phyloP scores from a whole-genome alignment of 2,888 invertebrate species.

The Philonicus albiceps region DNA sequence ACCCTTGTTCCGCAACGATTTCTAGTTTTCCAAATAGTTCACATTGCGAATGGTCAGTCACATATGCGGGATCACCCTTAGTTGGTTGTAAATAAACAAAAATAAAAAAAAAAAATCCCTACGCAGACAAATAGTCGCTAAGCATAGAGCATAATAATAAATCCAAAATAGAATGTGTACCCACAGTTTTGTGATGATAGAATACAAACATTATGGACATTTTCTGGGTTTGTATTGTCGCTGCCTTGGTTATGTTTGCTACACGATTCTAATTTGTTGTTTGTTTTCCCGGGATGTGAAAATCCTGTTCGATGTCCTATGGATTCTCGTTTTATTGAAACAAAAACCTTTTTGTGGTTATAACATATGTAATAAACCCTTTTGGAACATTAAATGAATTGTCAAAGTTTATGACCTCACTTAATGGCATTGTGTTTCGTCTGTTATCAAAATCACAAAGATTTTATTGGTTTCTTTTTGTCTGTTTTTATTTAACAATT shows the following conservation, averaged over 20 bases:
- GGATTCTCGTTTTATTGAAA: neutral
- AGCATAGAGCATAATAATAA: neutral
- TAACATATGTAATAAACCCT: neutral
- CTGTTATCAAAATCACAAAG: neutral
- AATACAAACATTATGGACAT: neutral
- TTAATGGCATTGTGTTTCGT: neutral
- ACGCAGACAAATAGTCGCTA: neutral
- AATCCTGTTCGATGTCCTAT: neutral
- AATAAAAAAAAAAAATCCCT: neutral
- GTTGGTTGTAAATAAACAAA: neutral
- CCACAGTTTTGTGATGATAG: neutral
- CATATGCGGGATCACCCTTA: neutral
- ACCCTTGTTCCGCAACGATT: neutral
- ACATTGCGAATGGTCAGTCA: neutral
- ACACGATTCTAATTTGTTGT: neutral
- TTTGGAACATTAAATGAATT: neutral
- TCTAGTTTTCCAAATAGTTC: neutral
- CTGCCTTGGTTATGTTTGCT: neutral
- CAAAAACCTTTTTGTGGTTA: neutral
- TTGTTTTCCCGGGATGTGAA: neutral
- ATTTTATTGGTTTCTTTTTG: neutral
- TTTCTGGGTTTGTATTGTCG: neutral
- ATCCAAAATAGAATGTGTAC: neutral
- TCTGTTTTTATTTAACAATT: neutral
- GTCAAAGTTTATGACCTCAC: neutral